These are phyloP conservation scores for Hemicrepidius hirtus DNA, from an alignment of 2,888 invertebrate species.

Conservation along the genomic window DNA sequence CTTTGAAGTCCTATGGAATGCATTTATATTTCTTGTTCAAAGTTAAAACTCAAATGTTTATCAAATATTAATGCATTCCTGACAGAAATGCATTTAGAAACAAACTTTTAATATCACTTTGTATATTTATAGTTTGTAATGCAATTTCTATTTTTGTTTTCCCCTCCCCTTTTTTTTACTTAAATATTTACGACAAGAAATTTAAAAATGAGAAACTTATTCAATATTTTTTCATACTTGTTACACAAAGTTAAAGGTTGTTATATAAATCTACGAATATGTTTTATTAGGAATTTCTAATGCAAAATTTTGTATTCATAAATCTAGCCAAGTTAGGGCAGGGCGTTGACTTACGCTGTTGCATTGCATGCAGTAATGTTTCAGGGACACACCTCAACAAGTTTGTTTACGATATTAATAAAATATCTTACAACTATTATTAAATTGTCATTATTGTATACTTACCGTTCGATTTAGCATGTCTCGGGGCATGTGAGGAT, in stretches of 20 bases:
- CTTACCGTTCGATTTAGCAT: constrained; percentile 5
- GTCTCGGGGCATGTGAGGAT: neutral
- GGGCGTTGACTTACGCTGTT: constrained; percentile 29
- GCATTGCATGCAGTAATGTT: constrained; percentile 36
- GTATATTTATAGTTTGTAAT: no score
- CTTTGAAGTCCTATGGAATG: no score
- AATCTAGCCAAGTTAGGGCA: constrained; percentile 19
- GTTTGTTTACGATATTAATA: constrained; percentile 28
- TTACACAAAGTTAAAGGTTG: neutral
- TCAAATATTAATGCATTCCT: constrained; percentile 20
- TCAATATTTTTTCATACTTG: neutral
- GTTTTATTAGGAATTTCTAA: neutral
- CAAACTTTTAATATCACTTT: neutral
- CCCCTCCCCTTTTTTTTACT: no score
- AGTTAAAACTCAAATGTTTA: neutral
- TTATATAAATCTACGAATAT: neutral
- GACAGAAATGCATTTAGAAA: constrained; percentile 30
- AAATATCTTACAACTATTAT: constrained; percentile 25
- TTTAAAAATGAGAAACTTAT: no score
- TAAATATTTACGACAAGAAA: no score
- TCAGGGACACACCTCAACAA: constrained; percentile 37
- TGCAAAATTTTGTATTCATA: constrained; percentile 21
- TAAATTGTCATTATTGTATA: constrained; percentile 20
- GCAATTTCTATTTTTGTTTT: no score
- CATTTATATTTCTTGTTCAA: no score